Conservation (phyloP, 2,888 invertebrate genomes). For the Ectobius pallidus region DNA sequence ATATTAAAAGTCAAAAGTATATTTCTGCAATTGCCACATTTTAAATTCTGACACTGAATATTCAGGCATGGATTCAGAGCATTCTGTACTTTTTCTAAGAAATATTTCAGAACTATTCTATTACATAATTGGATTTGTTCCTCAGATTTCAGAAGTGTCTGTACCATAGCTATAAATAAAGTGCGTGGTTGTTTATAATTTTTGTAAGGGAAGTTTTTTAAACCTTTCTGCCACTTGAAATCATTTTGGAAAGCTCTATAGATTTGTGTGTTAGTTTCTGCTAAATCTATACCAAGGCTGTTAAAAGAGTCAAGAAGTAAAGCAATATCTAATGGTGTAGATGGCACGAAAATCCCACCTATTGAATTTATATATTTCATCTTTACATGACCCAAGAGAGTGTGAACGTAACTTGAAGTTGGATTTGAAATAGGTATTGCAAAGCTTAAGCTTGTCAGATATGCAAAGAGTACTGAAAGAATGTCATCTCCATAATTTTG, state of each 20-base stretch:
- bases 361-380: slow-evolving; percentile 19
- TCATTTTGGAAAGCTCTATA: slow-evolving; percentile 12
- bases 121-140: background rate
- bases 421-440: slow-evolving; percentile 15
- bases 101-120: slow-evolving; percentile 16
- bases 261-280: slow-evolving; percentile 3
- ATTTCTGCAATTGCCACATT: too few species aligned
- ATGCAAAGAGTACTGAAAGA: slow-evolving; percentile 5
- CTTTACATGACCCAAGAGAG: slow-evolving; percentile 17
- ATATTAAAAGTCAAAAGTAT: too few species aligned
- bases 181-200: slow-evolving; percentile 12
- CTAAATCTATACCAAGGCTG: slow-evolving; percentile 1
- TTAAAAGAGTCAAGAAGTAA: slow-evolving; percentile 21
- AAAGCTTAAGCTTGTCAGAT: slow-evolving; percentile 8
- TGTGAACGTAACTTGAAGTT: slow-evolving; percentile 21
- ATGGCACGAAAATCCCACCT: background rate
- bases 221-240: slow-evolving; percentile 10
- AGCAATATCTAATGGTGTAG: slow-evolving; percentile 6
- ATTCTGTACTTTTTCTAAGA: slow-evolving; percentile 19
- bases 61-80: background rate
- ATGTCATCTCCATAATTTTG: background rate
- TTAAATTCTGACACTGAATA: background rate
- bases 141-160: background rate
- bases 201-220: slow-evolving; percentile 11
- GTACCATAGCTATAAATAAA: slow-evolving; percentile 13